These are phyloP conservation scores for Trypoxylon attenuatum DNA, from an alignment of 2,888 invertebrate species.

Conservation along the genomic window DNA sequence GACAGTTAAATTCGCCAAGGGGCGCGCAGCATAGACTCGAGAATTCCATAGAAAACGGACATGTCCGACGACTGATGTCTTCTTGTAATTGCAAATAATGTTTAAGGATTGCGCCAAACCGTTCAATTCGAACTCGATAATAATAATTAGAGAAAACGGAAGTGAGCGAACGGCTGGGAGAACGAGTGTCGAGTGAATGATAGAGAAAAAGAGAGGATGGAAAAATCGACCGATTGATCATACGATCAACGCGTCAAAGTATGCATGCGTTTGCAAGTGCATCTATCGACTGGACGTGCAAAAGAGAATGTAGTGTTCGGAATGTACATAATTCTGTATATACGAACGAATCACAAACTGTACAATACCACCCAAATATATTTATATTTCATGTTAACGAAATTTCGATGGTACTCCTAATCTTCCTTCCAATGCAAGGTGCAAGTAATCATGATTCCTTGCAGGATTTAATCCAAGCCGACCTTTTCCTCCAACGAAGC, in stretches of 20 bases:
- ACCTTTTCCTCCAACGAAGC: too few species aligned
- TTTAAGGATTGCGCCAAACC: slow-evolving; percentile 7
- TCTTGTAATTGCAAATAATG: slow-evolving; percentile 28
- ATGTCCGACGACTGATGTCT: slow-evolving; percentile 37
- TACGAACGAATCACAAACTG: slow-evolving; percentile 69
- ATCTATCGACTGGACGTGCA: slow-evolving; percentile 40
- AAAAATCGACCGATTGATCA: slow-evolving; percentile 19
- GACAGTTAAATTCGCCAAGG: slow-evolving; percentile 19
- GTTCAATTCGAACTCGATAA: slow-evolving; percentile 28
- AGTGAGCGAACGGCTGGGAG: slow-evolving; percentile 23
- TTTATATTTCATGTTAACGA: slow-evolving; percentile 70
- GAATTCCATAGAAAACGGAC: slow-evolving; percentile 36
- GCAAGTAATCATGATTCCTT: too few species aligned
- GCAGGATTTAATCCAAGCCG: too few species aligned
- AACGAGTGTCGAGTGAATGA: slow-evolving; percentile 4
- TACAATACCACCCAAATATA: slow-evolving; percentile 71
- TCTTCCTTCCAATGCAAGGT: too few species aligned
- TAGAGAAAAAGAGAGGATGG: too few species aligned
- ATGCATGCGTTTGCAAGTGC: slow-evolving; percentile 14
- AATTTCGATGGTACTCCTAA: slow-evolving; percentile 30
- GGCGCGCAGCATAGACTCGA: slow-evolving; percentile 10
- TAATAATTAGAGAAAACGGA: slow-evolving; percentile 12
- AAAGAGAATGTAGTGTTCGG: slow-evolving; percentile 50
- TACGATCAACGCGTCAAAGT: slow-evolving; percentile 4
- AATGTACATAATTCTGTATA: slow-evolving; percentile 60